These are phyloP conservation scores for Bostrychus sinensis DNA, from an alignment of 2,113 vertebrate genomes.

Conservation along the genomic window DNA sequence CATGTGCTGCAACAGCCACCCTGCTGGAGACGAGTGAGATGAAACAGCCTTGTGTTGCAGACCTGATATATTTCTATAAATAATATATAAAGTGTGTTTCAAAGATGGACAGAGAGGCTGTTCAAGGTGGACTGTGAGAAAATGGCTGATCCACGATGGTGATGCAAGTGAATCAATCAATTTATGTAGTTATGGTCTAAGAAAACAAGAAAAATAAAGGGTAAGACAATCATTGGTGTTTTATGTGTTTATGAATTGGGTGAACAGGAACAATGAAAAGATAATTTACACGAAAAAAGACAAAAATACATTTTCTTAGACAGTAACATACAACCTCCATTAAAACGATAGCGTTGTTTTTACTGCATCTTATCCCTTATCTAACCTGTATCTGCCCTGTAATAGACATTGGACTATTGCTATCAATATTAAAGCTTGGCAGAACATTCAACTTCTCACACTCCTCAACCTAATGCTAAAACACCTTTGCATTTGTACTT, in stretches of 20 bases:
- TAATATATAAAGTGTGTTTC: background rate
- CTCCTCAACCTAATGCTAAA: no score
- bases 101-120: background rate
- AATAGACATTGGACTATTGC: background rate
- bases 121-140: background rate
- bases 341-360: background rate
- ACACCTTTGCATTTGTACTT: no score
- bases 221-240: no score
- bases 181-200: background rate
- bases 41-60: background rate
- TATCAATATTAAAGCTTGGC: background rate
- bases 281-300: no score
- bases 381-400: background rate
- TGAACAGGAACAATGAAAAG: background rate
- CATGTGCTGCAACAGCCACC: background rate
- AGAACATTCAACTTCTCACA: background rate
- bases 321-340: slow-evolving; percentile 2
- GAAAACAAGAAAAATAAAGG: no score
- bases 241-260: background rate
- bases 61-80: slow-evolving; percentile 3
- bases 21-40: background rate
- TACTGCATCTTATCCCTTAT: background rate
- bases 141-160: background rate
- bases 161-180: background rate
- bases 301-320: background rate